A percentile compares a stretch with the other conserved stretches of the same genome.
phyloP scores from a whole-genome alignment of 2,888 invertebrate genomes.

The Apodemia duryi region DNA sequence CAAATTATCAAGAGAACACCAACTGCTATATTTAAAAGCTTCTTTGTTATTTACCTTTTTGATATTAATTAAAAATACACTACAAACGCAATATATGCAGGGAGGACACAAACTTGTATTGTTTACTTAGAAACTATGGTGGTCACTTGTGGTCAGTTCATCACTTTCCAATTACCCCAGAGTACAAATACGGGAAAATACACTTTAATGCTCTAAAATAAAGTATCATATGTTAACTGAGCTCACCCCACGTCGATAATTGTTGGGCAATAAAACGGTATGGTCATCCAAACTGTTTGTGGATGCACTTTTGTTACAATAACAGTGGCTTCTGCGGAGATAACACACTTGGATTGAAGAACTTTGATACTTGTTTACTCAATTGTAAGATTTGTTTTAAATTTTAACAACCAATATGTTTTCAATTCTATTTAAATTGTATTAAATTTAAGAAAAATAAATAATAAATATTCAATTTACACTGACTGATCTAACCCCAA shows the following conservation, averaged over 20 bases:
- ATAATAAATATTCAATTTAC: too few relatives aligned
- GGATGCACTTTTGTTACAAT: conserved; percentile 19
- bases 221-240: not conserved
- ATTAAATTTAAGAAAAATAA: too few relatives aligned
- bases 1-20: not conserved
- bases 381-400: too few relatives aligned
- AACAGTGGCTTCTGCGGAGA: conserved; percentile 10
- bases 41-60: not conserved
- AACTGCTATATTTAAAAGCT: not conserved
- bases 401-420: too few relatives aligned
- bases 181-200: conserved; percentile 21
- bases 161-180: conserved; percentile 15
- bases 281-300: conserved; percentile 19
- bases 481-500: too few relatives aligned
- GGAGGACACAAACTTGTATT: not conserved
- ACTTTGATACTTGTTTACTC: conserved; percentile 10
- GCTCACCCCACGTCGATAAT: not conserved
- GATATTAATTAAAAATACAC: conserved; percentile 19
- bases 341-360: not conserved
- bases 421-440: too few relatives aligned
- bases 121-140: conserved; percentile 4
- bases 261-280: conserved; percentile 27
- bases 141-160: conserved; percentile 16
- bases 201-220: not conserved
- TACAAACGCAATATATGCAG: not conserved